These are phyloP conservation scores for Cherax quadricarinatus DNA, from an alignment of 1,140 invertebrate species.

Conservation along the genomic window DNA sequence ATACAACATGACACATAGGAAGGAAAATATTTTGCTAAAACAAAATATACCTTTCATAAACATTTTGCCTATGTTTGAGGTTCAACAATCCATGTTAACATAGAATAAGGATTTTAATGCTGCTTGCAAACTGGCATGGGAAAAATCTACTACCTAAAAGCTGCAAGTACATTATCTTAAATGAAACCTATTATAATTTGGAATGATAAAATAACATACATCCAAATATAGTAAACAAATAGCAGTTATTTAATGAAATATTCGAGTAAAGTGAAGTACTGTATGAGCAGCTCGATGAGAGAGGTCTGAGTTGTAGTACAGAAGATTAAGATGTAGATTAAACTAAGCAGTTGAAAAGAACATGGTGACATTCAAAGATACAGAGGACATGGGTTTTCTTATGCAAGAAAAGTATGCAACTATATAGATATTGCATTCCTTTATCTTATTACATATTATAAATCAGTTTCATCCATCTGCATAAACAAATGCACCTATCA, in stretches of 20 bases:
- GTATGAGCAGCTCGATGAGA: not conserved
- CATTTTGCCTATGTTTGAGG: not conserved
- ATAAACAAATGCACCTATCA: slow-evolving; percentile 50
- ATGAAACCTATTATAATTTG: not conserved
- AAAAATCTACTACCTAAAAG: not conserved
- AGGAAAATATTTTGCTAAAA: slow-evolving; percentile 8
- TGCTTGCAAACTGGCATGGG: not conserved
- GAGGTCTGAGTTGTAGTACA: not conserved
- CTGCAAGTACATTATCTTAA: not conserved
- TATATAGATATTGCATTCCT: not conserved
- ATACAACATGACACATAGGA: slow-evolving; percentile 11
- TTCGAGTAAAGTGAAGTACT: not conserved
- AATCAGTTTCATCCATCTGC: slow-evolving; percentile 6
- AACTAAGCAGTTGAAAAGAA: slow-evolving; percentile 22
- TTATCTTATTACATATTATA: not conserved
- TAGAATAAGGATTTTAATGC: not conserved
- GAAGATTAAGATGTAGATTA: slow-evolving; percentile 8
- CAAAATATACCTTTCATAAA: slow-evolving; percentile 19
- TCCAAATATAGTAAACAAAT: not conserved
- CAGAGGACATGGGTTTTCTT: not conserved
- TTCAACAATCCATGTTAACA: not conserved
- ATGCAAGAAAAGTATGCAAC: not conserved
- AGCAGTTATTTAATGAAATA: not conserved
- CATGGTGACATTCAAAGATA: slow-evolving; percentile 30
- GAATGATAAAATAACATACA: not conserved